Evolutionary conservation across 2,113 vertebrate genomes (phyloP), one percentile per base, ranked within the genome.

Genomic region (Pedionomus torquatus): DNA sequence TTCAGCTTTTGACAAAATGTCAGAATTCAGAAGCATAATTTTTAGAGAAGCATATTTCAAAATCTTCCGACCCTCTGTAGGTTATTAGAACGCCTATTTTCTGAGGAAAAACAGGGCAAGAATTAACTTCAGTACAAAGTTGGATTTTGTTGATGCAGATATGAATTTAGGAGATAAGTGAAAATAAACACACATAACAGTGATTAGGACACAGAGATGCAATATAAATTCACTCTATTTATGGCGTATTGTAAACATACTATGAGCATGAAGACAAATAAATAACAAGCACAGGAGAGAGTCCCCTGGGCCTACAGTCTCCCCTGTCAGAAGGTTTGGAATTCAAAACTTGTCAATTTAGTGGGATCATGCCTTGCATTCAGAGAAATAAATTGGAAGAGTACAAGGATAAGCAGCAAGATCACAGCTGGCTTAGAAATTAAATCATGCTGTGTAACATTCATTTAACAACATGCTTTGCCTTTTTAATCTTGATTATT

Each of bases 1-100:
- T 94, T 72, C 57, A 94, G 44, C 43, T 82, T 83, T 33, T 96
- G 93, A 89, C 54, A 96, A 96, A 94, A 96, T 87, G 82, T 74
- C 87, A 95, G 75, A 91, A 94, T 41, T 18, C 46, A 94, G 69
- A 90, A 91, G 35, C 19, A 51, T 43, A 83, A 89, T 68, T 93
- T 74, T 66, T 78, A 86, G 14, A 84, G 74, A 87, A 69, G n/a
- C 54, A 37, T 37, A 55, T 70, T 96, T 95, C 14, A 75, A 84
- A 90, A 91, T 49, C 54, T 87, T 86, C 46, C 91, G 51, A 90
- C 31, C 8, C 33, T 61, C 35, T 70, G 66, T 28, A 69, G 43
- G 15, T 66, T 91, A 75, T 52, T 79, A 39, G 55, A 92, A 88
- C 70, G 83, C 24, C 13, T 52, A 21, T 92, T 96, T 89, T 64